Conservation (phyloP, 2,113 vertebrate genomes). For the Proterorhinus semilunaris region DNA sequence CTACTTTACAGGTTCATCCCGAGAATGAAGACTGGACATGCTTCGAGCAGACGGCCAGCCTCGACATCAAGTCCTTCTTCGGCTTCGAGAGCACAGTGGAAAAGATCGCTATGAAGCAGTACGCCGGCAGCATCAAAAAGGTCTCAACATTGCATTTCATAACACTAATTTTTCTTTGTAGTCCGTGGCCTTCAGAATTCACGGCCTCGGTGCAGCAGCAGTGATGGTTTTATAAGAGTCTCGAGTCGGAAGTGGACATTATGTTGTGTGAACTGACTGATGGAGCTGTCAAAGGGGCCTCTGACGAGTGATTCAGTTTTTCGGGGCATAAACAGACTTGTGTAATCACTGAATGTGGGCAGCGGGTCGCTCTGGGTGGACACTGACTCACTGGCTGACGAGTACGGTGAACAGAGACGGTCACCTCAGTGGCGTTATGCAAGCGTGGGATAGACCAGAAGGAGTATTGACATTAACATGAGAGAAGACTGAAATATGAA, state of each 20-base stretch:
- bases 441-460: not conserved
- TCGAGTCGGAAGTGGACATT: not conserved
- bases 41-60: slow-evolving; percentile 94
- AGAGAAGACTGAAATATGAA: not conserved
- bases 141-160: not conserved
- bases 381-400: slow-evolving; percentile 31
- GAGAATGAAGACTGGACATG: slow-evolving; percentile 98
- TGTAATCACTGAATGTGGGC: slow-evolving; percentile 27
- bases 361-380: slow-evolving; percentile 2
- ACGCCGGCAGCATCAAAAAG: slow-evolving; percentile 98
- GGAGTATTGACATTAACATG: not conserved
- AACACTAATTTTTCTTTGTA: not conserved
- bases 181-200: not conserved
- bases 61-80: slow-evolving; percentile 98
- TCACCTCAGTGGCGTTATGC: not conserved
- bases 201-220: not conserved
- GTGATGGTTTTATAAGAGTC: not conserved
- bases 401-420: not conserved
- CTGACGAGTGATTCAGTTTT: slow-evolving; percentile 14
- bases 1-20: slow-evolving; percentile 85
- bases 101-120: slow-evolving; percentile 98
- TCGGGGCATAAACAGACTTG: slow-evolving; percentile 32
- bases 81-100: slow-evolving; percentile 98
- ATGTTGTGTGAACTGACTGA: not conserved
- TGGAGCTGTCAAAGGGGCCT: not conserved